phyloP scores from a whole-genome alignment of 2,797 vertebrate species.

The Bovichtus diacanthus region DNA sequence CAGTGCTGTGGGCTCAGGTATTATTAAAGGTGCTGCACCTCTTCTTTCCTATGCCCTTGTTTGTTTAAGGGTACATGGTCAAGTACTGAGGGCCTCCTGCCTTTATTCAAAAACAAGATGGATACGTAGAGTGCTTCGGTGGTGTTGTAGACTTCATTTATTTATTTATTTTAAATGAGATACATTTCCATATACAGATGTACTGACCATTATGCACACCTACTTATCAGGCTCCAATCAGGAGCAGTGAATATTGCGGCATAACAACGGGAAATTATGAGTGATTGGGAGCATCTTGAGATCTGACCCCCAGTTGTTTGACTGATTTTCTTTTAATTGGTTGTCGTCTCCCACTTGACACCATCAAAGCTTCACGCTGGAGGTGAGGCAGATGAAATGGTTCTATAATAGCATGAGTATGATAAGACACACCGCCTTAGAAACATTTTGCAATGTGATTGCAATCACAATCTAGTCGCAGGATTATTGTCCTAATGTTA shows the following conservation, averaged over 20 bases:
- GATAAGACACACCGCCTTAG: conserved; percentile 59
- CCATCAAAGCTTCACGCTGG: conserved; percentile 77
- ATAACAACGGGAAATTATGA: conserved; percentile 82
- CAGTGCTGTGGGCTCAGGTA: conserved; percentile 21
- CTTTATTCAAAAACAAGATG: conserved; percentile 47
- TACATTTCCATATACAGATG: conserved; percentile 28
- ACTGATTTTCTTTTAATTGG: conserved; percentile 85
- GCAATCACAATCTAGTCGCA: conserved; percentile 68
- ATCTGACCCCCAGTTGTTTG: conserved; percentile 86
- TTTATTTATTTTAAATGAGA: conserved; percentile 49
- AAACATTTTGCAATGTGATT: conserved; percentile 69
- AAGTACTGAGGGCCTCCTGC: conserved; percentile 30
- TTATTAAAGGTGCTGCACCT: conserved; percentile 61
- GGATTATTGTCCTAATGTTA: conserved; percentile 66
- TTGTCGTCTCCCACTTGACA: conserved; percentile 84
- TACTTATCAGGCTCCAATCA: conserved; percentile 74
- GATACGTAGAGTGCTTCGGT: conserved; percentile 46
- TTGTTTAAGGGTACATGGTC: conserved; percentile 57
- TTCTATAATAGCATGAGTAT: conserved; percentile 54
- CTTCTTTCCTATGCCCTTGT: conserved; percentile 59
- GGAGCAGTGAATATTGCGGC: conserved; percentile 64
- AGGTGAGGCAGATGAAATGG: conserved; percentile 77
- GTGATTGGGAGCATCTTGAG: conserved; percentile 84
- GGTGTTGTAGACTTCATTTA: conserved; percentile 32
- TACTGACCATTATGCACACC: conserved; percentile 46